Percentiles rank a stretch among this genome's conserved stretches.
Conservation (phyloP, 2,888 invertebrate species). For the Hyalella azteca region DNA sequence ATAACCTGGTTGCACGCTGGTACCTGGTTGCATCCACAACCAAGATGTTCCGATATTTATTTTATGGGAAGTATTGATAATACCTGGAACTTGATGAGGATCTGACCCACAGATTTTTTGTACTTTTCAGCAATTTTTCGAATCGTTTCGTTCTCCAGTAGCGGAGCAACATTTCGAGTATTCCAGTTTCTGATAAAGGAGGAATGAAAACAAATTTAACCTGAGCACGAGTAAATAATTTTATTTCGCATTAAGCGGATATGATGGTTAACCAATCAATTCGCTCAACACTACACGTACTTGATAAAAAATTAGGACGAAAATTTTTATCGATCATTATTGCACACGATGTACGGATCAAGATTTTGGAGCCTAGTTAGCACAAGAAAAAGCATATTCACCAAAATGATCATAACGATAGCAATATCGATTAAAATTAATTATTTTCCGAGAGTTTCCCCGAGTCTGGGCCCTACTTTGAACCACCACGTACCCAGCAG, state of each 20-base stretch:
- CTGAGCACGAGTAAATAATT: background rate
- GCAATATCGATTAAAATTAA: too few species aligned
- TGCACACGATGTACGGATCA: background rate
- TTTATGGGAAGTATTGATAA: background rate
- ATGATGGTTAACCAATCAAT: background rate
- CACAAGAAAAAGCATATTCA: background rate
- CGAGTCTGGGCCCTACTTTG: too few species aligned
- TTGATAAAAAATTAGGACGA: background rate
- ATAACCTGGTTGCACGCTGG: background rate
- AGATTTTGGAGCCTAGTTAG: background rate
- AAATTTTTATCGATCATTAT: background rate
- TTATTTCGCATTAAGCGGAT: background rate
- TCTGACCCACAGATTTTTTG: constrained; percentile 73
- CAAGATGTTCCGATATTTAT: background rate
- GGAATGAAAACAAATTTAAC: background rate
- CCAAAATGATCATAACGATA: background rate
- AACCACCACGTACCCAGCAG: constrained; percentile 54
- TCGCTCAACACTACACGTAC: background rate
- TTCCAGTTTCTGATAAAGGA: background rate
- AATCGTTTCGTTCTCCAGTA: constrained; percentile 74
- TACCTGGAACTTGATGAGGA: constrained; percentile 72
- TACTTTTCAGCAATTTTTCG: constrained; percentile 71
- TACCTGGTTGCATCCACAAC: background rate
- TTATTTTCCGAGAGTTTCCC: too few species aligned
- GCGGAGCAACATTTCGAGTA: constrained; percentile 62